Base-by-base conservation (phyloP, 2,113 vertebrate species). In the Phasianus colchicus region DNA sequence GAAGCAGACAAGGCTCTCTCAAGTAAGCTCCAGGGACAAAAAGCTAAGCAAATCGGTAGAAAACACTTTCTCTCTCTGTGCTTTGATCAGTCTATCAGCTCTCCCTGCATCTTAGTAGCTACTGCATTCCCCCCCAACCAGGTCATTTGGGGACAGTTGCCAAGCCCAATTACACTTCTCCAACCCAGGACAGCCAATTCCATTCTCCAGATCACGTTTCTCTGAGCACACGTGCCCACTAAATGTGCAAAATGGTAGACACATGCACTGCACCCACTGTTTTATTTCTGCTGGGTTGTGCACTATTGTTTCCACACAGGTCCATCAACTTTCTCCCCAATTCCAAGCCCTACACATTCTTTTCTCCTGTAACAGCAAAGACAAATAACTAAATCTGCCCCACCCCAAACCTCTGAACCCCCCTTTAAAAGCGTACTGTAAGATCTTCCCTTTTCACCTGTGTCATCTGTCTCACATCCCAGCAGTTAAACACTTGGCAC, bases 201-300 rank as follows among this genome's bases (percentile, higher is more conserved):
- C 66, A 34, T 17, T 81, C 73, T 61, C 50, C 29, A 67, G 24
- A 29, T 4, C 43, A 18, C 73, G 45, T 20, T 58, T 72, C 66
- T 75, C 54, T 40, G n/a, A 24, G 36, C 15, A 57, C 32, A 65
- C 66, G 29, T 73, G n/a, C 63, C 60, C 17, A 57, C 30, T 36
- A 40, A 69, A 82, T 0, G 0, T 52, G 34, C 19, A 75, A 52
- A 86, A 54, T 6, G 47, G 48, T 10, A 55, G 4, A 64, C 13
- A 54, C 6, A 40, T 10, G 58, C 0, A 1, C 9, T 1, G 0
- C 12, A 43, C 19, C 1, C n/a, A 6, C 4, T 57, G 9, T 3
- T 20, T 27, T 12, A 34, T 3, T 75, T 40, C 15, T 54, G 21
- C 9, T 66, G 83, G 34, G 10, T 81, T 91, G 55, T 48, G 48